Evolutionary conservation across 1,140 invertebrate genomes (phyloP), one percentile per base, ranked within the genome.

Genomic region (Drosophila subobscura): DNA sequence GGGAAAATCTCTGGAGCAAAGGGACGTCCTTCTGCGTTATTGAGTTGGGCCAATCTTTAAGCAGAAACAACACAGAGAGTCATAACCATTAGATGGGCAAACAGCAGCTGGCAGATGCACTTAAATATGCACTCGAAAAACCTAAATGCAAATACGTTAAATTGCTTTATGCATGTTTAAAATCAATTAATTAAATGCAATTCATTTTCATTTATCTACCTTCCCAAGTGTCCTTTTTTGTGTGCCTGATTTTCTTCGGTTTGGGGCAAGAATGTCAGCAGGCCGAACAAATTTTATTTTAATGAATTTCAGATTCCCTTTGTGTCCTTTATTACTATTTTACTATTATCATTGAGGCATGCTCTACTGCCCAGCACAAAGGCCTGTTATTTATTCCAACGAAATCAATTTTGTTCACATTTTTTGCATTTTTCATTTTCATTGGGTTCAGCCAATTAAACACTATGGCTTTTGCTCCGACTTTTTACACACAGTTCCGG

Each of bases 361-460:
- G 54, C 29, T 51, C 54, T 72, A 59, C 52, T 59, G 70, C 55
- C 14, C 27, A 5, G 37, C 37, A 61, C 71, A 79, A 79, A 76
- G 58, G 42, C 40, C 49, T 12, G 40, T 47, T 63, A 78, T 63
- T 67, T 60, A 70, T 74, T 79, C 56, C 25, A 41, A 12, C 49
- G 46, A 79, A 75, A 75, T 79, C 57, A 68, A 78, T 79, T 84
- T 78, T 59, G 83, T 83, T 78, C 70, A 78, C 59, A 83, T 81
- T 83, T 70, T 78, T 81, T 70, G 47, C 22, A 65, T 60, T 70
- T 77, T 81, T 78, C 42, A 74, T 70, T 77, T 81, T 78, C 42
- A 74, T 83, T 63, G 25, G 20, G 37, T 47, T 54, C 44, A 46
- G 51, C 37, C 68, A 83, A 80, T 81, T 58, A 65, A 83, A 67